phyloP scores from a whole-genome alignment of 2,113 vertebrate genomes.

The Symphodus melops region DNA sequence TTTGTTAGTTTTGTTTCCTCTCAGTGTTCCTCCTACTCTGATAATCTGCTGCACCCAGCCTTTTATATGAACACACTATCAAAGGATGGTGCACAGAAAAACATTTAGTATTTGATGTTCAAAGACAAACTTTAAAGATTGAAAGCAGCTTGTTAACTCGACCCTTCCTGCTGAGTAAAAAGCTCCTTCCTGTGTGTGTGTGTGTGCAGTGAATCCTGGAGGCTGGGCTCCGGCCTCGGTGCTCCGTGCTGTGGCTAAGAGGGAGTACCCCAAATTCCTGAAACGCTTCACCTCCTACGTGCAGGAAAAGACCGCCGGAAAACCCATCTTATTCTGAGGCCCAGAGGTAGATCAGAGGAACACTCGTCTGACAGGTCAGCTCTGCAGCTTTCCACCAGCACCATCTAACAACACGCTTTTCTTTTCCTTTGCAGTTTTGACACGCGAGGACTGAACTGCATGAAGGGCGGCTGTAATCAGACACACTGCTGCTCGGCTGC shows the following conservation, averaged over 20 bases:
- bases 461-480: not conserved
- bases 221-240: constrained; percentile 99
- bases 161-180: no score
- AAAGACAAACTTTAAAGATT: no score
- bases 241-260: constrained; percentile 93
- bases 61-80: no score
- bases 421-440: constrained; percentile 6
- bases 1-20: no score
- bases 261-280: constrained; percentile 97
- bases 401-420: not conserved
- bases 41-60: no score
- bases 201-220: constrained; percentile 92
- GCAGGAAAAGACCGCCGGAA: constrained; percentile 92
- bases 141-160: no score
- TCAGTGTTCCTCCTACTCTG: no score
- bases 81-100: no score
- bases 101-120: no score
- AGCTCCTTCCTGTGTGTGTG: not conserved
- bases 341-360: constrained; percentile 71
- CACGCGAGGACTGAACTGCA: not conserved
- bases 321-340: constrained; percentile 91
- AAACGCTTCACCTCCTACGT: constrained; percentile 97
- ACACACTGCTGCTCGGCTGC: not conserved
- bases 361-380: no score
- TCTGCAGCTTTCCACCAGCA: no score